Percentiles rank a stretch among this genome's conserved stretches.
Evolutionary conservation across 2,797 vertebrate species (phyloP).

Genomic region (Peromyscus attwateri): DNA sequence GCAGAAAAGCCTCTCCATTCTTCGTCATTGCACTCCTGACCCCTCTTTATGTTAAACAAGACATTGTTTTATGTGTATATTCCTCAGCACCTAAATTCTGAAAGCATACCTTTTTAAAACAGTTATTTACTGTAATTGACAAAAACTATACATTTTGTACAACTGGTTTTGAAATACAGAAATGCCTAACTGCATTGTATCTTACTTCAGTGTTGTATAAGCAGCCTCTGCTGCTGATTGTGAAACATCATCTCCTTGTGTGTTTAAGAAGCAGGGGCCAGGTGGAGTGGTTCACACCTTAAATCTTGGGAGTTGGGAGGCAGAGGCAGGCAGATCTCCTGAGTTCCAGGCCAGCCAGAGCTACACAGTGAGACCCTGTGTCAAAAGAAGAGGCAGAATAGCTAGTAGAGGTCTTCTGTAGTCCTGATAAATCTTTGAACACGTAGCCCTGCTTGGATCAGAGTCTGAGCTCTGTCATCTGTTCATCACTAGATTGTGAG

Average conservation of each 20-base stretch:
- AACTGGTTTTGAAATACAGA: not conserved
- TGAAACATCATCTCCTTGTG: not conserved
- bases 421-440: not conserved
- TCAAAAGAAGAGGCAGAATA: not conserved
- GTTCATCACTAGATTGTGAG: not conserved
- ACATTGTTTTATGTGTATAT: not conserved
- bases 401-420: not conserved
- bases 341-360: not conserved
- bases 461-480: not conserved
- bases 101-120: not conserved
- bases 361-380: not conserved
- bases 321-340: not conserved
- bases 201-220: not conserved
- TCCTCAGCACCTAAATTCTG: not conserved
- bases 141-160: not conserved
- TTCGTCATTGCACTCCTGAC: not conserved
- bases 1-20: not conserved
- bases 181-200: not conserved
- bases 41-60: constrained; percentile 17
- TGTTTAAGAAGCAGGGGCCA: not conserved
- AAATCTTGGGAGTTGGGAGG: not conserved
- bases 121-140: not conserved
- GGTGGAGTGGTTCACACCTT: not conserved
- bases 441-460: not conserved
- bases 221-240: not conserved